These are phyloP conservation scores for Neelides sp. DNA, from an alignment of 1,140 invertebrate genomes.

Conservation along the genomic window DNA sequence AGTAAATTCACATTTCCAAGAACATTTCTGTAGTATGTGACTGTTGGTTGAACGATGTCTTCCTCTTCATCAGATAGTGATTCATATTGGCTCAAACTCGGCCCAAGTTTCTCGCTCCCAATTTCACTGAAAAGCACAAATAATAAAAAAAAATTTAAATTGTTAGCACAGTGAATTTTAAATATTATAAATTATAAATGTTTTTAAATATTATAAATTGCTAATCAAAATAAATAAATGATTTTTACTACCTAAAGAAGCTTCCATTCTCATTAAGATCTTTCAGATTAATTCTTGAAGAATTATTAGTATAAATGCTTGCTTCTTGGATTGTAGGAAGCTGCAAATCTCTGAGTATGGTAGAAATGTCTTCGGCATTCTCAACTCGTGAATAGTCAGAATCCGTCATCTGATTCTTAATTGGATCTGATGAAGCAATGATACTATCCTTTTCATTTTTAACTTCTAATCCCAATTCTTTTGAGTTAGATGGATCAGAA, in stretches of 20 bases:
- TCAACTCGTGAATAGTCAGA: not conserved
- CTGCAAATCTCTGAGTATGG: slow-evolving; percentile 20
- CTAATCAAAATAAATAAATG: too few species aligned
- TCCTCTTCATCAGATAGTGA: slow-evolving; percentile 12
- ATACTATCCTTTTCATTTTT: not conserved
- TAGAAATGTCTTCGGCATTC: slow-evolving; percentile 15
- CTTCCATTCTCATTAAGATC: slow-evolving; percentile 12
- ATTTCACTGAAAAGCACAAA: slow-evolving; percentile 11
- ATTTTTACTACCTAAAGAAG: not conserved
- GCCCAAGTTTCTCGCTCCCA: slow-evolving; percentile 11
- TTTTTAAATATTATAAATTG: not conserved
- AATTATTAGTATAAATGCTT: slow-evolving; percentile 15
- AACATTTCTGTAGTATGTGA: slow-evolving; percentile 24
- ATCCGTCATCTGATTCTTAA: too few species aligned
- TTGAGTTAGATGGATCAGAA: too few species aligned
- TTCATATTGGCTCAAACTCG: slow-evolving; percentile 20
- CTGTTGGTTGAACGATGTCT: slow-evolving; percentile 16
- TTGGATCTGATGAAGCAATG: too few species aligned
- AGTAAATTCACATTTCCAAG: slow-evolving; percentile 25
- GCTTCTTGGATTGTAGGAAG: slow-evolving; percentile 12
- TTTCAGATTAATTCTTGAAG: slow-evolving; percentile 14
- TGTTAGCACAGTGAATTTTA: not conserved
- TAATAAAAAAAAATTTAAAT: slow-evolving; percentile 1
- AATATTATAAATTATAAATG: not conserved
- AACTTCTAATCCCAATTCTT: too few species aligned